These are phyloP conservation scores for Meta bourneti DNA, from an alignment of 2,888 invertebrate species.

Conservation along the genomic window DNA sequence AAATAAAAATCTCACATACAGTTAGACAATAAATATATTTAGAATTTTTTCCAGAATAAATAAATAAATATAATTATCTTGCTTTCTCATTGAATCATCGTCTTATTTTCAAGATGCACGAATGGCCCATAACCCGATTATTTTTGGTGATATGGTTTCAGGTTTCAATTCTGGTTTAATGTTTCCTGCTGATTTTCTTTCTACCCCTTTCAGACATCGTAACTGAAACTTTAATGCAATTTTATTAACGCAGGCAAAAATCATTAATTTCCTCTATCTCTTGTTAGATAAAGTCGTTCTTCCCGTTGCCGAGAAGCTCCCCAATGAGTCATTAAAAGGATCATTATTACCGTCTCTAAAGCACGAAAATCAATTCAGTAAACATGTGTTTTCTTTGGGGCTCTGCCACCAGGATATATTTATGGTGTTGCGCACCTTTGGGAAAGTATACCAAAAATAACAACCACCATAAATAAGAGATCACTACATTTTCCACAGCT, in stretches of 20 bases:
- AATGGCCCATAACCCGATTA: no score
- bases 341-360: neutral
- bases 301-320: neutral
- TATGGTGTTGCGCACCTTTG: neutral
- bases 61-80: no score
- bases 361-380: neutral
- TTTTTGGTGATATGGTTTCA: no score
- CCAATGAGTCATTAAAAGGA: neutral
- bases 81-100: no score
- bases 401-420: neutral
- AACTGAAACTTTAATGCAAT: neutral
- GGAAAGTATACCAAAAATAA: neutral
- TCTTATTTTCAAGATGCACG: no score
- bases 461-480: neutral
- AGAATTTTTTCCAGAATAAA: no score
- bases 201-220: neutral
- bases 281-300: neutral
- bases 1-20: no score
- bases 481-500: neutral
- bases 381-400: neutral
- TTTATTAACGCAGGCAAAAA: neutral
- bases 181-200: neutral
- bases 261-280: conserved; percentile 1
- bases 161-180: neutral
- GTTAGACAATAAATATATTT: no score